phyloP scores from a whole-genome alignment of 2,113 vertebrate species.

The Anhinga anhinga region DNA sequence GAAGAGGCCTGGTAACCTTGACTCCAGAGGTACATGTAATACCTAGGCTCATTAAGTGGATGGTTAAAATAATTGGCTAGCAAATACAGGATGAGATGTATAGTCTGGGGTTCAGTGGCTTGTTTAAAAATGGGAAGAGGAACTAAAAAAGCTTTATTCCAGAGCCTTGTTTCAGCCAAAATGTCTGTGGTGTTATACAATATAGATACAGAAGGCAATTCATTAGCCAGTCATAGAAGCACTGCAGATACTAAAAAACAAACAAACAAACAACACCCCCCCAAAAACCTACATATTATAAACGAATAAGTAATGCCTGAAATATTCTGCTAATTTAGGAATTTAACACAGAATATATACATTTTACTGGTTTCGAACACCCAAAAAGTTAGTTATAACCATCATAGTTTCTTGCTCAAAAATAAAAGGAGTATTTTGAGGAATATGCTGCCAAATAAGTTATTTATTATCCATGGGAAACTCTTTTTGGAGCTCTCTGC shows the following conservation, averaged over 20 bases:
- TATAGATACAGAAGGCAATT: background rate
- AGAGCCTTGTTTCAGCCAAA: background rate
- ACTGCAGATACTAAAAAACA: background rate
- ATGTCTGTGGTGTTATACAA: background rate
- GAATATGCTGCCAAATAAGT: background rate
- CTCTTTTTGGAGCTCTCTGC: background rate
- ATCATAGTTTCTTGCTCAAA: background rate
- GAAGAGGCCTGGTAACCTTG: background rate
- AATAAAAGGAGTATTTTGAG: background rate
- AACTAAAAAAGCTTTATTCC: background rate
- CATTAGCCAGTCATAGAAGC: background rate
- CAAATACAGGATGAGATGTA: background rate
- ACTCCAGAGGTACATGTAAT: background rate
- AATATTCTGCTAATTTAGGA: background rate
- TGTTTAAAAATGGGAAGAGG: background rate
- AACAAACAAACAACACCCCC: background rate
- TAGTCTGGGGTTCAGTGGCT: background rate
- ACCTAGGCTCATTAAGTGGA: background rate
- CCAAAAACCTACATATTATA: background rate
- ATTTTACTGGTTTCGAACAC: background rate
- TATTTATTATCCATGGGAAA: constrained; percentile 45
- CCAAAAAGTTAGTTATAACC: background rate
- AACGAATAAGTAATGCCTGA: background rate
- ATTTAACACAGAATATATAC: background rate
- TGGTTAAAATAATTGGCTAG: background rate